phyloP scores from a whole-genome alignment of 2,797 vertebrate species.

The Artibeus lituratus region DNA sequence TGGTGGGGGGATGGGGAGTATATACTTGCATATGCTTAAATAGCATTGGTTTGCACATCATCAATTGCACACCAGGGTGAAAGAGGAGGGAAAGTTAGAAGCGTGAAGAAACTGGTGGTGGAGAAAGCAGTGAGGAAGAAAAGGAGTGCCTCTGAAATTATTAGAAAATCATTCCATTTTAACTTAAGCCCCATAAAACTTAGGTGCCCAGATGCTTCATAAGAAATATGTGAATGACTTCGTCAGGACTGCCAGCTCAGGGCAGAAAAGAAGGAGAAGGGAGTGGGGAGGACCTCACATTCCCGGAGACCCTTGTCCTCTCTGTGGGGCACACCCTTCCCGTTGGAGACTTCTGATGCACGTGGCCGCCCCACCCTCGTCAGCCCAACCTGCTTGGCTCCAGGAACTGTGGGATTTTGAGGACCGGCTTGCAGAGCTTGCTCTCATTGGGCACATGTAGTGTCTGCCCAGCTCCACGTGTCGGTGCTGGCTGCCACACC shows the following conservation, averaged over 20 bases:
- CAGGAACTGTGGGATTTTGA: neutral
- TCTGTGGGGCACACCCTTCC: neutral
- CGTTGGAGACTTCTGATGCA: neutral
- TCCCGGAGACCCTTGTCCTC: neutral
- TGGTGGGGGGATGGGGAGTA: neutral
- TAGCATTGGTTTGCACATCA: neutral
- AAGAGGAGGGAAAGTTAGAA: neutral
- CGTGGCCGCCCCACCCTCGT: neutral
- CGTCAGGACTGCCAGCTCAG: neutral
- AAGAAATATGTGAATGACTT: neutral
- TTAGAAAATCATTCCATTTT: neutral
- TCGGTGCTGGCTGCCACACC: neutral
- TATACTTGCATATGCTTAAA: slow-evolving; percentile 21
- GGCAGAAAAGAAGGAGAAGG: neutral
- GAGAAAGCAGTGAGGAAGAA: neutral
- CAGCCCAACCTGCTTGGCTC: neutral
- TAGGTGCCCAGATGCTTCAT: neutral
- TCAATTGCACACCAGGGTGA: neutral
- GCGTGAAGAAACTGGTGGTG: neutral
- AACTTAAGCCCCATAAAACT: neutral
- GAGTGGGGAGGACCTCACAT: neutral
- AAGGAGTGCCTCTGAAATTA: neutral
- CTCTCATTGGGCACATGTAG: neutral
- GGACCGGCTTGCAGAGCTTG: neutral
- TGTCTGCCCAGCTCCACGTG: neutral